Evolutionary conservation across 2,888 invertebrate species (phyloP).

Genomic region (Nipponacmea schrenckii): DNA sequence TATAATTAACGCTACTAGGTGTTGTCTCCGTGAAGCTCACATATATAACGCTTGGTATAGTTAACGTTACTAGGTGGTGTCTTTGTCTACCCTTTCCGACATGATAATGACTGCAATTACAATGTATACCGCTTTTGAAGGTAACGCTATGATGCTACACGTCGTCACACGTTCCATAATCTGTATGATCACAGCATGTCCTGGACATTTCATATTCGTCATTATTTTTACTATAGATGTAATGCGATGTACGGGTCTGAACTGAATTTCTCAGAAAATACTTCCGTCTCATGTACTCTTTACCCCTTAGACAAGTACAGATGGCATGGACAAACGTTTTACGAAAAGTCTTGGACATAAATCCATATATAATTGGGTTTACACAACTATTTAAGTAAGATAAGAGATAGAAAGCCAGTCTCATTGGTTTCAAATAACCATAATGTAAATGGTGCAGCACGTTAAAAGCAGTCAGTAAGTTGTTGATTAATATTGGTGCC

Average conservation of each 20-base stretch:
- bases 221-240: not conserved
- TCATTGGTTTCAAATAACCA: conserved; percentile 73
- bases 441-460: conserved; percentile 70
- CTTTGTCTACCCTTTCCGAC: no score
- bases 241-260: not conserved
- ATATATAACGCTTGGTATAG: no score
- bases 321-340: conserved; percentile 64
- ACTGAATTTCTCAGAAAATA: conserved; percentile 10
- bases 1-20: no score
- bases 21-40: no score
- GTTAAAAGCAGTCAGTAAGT: conserved; percentile 75
- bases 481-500: conserved; percentile 76
- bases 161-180: no score
- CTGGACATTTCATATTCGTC: not conserved
- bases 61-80: no score
- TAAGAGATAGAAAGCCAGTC: conserved; percentile 75
- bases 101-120: no score
- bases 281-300: conserved; percentile 2
- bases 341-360: conserved; percentile 79
- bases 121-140: no score
- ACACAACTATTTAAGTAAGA: conserved; percentile 80
- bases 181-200: not conserved
- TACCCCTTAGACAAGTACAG: conserved; percentile 37
- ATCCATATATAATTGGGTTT: conserved; percentile 80
- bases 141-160: no score